Evolutionary conservation across 2,888 invertebrate species (phyloP).

Genomic region (Drosophila formosana): DNA sequence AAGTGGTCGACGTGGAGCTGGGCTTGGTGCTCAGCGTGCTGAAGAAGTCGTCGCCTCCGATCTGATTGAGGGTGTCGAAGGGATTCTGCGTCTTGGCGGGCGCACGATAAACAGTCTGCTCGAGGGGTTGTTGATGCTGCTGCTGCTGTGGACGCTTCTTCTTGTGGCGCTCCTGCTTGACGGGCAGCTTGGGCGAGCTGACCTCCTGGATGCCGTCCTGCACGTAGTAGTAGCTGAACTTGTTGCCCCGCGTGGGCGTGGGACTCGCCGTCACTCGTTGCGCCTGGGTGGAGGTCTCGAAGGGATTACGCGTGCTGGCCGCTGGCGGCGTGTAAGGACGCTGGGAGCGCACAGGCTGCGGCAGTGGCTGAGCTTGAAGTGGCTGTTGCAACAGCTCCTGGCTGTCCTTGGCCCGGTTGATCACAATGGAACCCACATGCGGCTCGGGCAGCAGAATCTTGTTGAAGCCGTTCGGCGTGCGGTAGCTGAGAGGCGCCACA

Average conservation of each 20-base stretch:
- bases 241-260: conserved; percentile 77
- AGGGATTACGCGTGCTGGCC: conserved; percentile 53
- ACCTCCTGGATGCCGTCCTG: conserved; percentile 83
- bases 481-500: conserved; percentile 93
- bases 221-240: conserved; percentile 80
- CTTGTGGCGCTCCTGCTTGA: conserved; percentile 82
- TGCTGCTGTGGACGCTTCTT: conserved; percentile 82
- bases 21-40: conserved; percentile 55
- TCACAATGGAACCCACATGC: conserved; percentile 94
- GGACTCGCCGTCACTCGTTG: conserved; percentile 27
- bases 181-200: conserved; percentile 78
- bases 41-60: conserved; percentile 84
- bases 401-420: conserved; percentile 86
- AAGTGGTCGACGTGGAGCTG: conserved; percentile 73
- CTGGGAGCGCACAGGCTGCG: conserved; percentile 56
- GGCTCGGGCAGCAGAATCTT: conserved; percentile 95
- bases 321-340: conserved; percentile 57
- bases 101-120: conserved; percentile 72
- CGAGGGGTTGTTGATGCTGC: conserved; percentile 51
- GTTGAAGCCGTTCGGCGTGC: conserved; percentile 93
- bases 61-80: conserved; percentile 83
- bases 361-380: conserved; percentile 15
- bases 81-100: conserved; percentile 72
- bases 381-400: conserved; percentile 26
- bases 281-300: conserved; percentile 65